Evolutionary conservation across 2,113 vertebrate species (phyloP).

Genomic region (Scomber colias): DNA sequence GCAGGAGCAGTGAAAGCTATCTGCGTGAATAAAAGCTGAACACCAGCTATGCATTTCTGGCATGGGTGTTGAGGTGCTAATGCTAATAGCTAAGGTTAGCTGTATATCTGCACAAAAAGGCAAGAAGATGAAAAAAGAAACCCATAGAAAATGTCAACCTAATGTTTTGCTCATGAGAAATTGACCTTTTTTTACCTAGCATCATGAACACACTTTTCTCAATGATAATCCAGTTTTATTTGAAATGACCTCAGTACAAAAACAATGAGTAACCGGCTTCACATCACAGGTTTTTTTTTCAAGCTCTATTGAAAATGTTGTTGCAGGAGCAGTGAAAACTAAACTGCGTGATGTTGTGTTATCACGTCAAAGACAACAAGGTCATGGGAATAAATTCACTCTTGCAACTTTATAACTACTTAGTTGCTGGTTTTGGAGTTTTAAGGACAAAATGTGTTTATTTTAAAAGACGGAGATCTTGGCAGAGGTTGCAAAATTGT

Average conservation of each 20-base stretch:
- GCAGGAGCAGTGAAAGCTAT: too few species aligned
- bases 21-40: too few species aligned
- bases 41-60: too few species aligned
- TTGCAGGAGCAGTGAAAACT: slow-evolving; percentile 42
- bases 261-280: slow-evolving; percentile 3
- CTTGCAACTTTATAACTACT: not conserved
- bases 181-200: too few species aligned
- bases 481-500: slow-evolving; percentile 31
- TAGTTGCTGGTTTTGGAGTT: not conserved
- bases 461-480: slow-evolving; percentile 18
- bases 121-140: not conserved
- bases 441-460: slow-evolving; percentile 21
- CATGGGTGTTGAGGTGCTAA: not conserved
- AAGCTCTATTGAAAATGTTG: slow-evolving; percentile 4
- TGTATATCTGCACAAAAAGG: not conserved
- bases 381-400: not conserved
- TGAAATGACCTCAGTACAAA: not conserved
- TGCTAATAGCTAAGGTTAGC: not conserved
- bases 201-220: not conserved
- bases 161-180: too few species aligned
- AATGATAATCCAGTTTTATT: not conserved
- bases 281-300: slow-evolving; percentile 6
- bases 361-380: not conserved
- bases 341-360: slow-evolving; percentile 37
- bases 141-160: too few species aligned